Evolutionary conservation across 2,113 vertebrate genomes (phyloP), one percentile per base, ranked within the genome.

Genomic region (Tenebrosternarchus preto): DNA sequence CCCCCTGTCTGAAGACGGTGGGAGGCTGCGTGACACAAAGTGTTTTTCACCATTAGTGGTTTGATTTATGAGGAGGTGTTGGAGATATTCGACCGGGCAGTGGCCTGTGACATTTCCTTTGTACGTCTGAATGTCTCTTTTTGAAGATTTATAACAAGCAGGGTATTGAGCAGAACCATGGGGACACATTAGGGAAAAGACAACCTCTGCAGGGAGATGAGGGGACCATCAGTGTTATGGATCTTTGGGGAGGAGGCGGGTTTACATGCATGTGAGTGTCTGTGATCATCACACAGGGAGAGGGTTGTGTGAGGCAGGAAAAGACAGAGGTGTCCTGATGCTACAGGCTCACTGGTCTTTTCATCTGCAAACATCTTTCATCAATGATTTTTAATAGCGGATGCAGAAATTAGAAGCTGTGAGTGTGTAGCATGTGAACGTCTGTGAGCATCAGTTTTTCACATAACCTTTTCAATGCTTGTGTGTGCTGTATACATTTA

Each of bases 31-130:
- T 73, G 78, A 73, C 71, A 73, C 66, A 77, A 85, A 56, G 68
- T 71, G 50, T 80, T 66, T 72, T 76, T 80, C 61, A 74, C 43
- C 69, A 55, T 73, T 80, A 84, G 68, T 36, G 53, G 46, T 73
- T 83, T 77, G 71, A 57, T 81, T 78, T 63, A 75, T 82, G 76
- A 55, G 39, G 43, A 46, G 64, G 31, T 50, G 63, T 78, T 68
- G 67, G 64, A 76, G 56, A 59, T 19, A 24, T 33, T 71, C n/a
- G 69, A 78, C 36, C 72, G 39, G 73, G 50, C 46, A 24, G 56
- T 68, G 63, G 72, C 36, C 71, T 66, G 78, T 81, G 74, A 69
- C 79, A 82, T 85, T 84, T 83, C 29, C 81, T 81, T 80, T 80
- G 64, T 78, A 66, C 67, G 15, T 66, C 36, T 70, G 27, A 64